Base-by-base conservation (phyloP, 2,888 invertebrate genomes). In the Melolontha melolontha region DNA sequence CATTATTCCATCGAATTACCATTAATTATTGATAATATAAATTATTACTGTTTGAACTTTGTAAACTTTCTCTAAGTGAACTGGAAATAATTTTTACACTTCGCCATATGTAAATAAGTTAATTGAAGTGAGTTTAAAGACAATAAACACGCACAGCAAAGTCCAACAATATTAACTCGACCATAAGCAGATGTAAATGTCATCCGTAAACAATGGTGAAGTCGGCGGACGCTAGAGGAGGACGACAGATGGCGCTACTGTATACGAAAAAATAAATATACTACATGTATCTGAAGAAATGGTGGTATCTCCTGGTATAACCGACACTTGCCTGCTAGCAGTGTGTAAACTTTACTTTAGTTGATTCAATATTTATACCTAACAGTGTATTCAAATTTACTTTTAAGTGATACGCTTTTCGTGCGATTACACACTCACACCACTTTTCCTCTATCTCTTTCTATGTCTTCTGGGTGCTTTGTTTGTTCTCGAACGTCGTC, bases 331-430 rank as follows among this genome's bases (percentile, higher is more conserved):
- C 34, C 34, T 10, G 34, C 34, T 34, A 34, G 34, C 34, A 34
- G 34, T 34, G 50, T 64, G 72, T 70, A 72, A 72, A 72, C 70
- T 29, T 50, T 64, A 52, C 54, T 64, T 62, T 70, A 47, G 52
- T 68, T 70, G 57, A 49, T 70, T 70, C 72, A 72, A 72, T 72
- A 72, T 72, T 72, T 72, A 72, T 70, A 63, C 70, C 64, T 64
- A 66, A 70, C 57, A 62, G 64, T 64, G 64, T 72, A 70, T 72
- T 70, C 69, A 70, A 72, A 72, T 72, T 70, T 69, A 64, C 68
- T 70, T 67, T 62, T 71, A 64, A 62, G 63, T 70, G 70, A 70
- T 71, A 71, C 68, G 66, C 59, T 52, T 67, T 34, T 34, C 39
- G 59, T 52, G 64, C 44, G 59, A 62, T 62, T 47, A 62, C 59